Base-by-base conservation (phyloP, 2,888 invertebrate species). In the Uropetala carovei region DNA sequence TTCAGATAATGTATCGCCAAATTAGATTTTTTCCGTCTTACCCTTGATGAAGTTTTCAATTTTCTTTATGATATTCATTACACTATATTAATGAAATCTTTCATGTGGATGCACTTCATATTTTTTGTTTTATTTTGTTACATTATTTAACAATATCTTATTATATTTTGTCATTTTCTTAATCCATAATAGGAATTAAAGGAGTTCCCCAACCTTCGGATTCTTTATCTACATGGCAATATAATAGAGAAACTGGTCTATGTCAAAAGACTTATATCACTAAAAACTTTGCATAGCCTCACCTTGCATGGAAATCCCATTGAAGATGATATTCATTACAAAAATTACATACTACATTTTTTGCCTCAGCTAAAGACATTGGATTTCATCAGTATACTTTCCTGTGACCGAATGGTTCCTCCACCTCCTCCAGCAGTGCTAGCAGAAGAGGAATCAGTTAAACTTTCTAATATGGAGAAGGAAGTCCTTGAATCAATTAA, bases 251-350 rank as follows among this genome's bases (percentile, higher is more conserved):
- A 89, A 11, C 64, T 89, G 16, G 89, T 89, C 18, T 89, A 89
- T 64, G 56, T 89, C 22, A 89, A 89, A n/a, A 89, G 89, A 43
- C 64, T 89, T 8, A 56, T 43, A 43, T 43, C 89, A 68, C n/a
- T 89, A 43, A 64, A 89, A 89, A 89, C 43, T 64, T n/a, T 89
- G 43, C 9, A 58, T 4, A 27, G 43, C 68, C 27, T 89, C 43
- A 89, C 89, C 43, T 18, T 89, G 43, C 68, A 89, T 89, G 89
- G 89, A 43, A 89, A 89, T 60, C 89, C 89, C 60, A n/a, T 89
- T 2, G 89, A 89, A 56, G 89, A 89, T 13, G 56, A 64, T 43
- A 30, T n/a, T 43, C 64, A 89, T 30, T 89, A 89, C n/a, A 89
- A 89, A 89, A 64, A 16, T 43, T 89, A 64, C 64, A 89, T 68